Evolutionary conservation across 2,888 invertebrate genomes (phyloP).

Genomic region (Oasisia sp.): DNA sequence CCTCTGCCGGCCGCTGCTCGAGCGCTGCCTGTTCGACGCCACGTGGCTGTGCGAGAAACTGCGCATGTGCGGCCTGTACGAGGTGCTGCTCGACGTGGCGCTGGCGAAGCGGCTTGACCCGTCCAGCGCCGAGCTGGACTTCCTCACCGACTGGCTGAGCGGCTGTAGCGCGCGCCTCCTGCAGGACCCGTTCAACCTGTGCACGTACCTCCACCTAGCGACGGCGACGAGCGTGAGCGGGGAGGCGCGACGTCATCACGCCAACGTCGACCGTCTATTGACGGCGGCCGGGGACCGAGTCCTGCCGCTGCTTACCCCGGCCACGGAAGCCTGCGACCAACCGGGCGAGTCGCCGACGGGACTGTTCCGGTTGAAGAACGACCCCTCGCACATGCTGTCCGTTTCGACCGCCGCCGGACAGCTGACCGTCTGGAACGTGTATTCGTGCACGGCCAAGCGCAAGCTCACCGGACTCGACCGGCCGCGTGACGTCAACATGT

Average conservation of each 20-base stretch:
- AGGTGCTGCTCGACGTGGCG: conserved; percentile 25
- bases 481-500: conserved; percentile 81
- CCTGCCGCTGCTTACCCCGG: neutral
- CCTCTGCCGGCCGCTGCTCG: neutral
- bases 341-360: conserved; percentile 17
- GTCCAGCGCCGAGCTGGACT: conserved; percentile 22
- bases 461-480: conserved; percentile 79
- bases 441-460: conserved; percentile 71
- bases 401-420: conserved; percentile 80
- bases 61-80: conserved; percentile 20
- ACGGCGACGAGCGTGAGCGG: neutral
- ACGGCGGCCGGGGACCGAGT: neutral
- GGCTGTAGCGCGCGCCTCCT: neutral
- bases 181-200: neutral
- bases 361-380: conserved; percentile 72
- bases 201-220: conserved; percentile 6
- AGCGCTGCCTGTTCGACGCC: conserved; percentile 30
- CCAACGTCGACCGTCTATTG: neutral
- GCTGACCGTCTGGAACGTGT: conserved; percentile 84
- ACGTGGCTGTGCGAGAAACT: conserved; percentile 32
- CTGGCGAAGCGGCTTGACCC: conserved; percentile 19
- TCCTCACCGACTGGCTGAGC: conserved; percentile 23
- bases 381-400: conserved; percentile 79
- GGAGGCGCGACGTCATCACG: neutral
- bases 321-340: neutral